These are phyloP conservation scores for Sebastes vulpes DNA, from an alignment of 2,797 vertebrate genomes.

Conservation along the genomic window DNA sequence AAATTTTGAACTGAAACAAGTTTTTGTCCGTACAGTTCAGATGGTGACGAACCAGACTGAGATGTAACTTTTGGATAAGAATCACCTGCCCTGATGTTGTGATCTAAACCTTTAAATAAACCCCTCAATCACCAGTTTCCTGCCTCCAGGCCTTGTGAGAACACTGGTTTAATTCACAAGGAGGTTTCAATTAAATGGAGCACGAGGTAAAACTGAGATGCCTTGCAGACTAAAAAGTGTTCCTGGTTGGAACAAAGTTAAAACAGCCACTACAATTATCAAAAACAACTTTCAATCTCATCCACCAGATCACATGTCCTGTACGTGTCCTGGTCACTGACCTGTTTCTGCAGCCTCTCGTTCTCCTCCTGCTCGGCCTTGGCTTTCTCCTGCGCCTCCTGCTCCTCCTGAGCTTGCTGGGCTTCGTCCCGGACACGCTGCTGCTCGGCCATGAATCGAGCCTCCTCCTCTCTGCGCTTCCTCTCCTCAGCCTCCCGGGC, in stretches of 20 bases:
- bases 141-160: not conserved
- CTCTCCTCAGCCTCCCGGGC: constrained; percentile 89
- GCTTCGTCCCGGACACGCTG: constrained; percentile 82
- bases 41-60: not conserved
- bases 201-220: not conserved
- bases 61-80: not conserved
- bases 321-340: constrained; percentile 41
- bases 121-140: not conserved
- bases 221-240: not conserved
- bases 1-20: not conserved
- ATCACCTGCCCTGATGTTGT: not conserved
- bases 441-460: constrained; percentile 84
- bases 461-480: constrained; percentile 89
- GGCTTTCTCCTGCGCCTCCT: constrained; percentile 87
- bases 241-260: not conserved
- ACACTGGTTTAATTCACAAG: not conserved
- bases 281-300: not conserved
- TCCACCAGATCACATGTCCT: not conserved
- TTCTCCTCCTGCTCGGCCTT: constrained; percentile 89
- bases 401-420: constrained; percentile 82
- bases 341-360: constrained; percentile 92
- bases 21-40: not conserved
- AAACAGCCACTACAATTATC: not conserved
- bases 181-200: not conserved
- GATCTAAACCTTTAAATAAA: not conserved